Conservation (phyloP, 2,113 vertebrate species). For the Cavia porcellus region DNA sequence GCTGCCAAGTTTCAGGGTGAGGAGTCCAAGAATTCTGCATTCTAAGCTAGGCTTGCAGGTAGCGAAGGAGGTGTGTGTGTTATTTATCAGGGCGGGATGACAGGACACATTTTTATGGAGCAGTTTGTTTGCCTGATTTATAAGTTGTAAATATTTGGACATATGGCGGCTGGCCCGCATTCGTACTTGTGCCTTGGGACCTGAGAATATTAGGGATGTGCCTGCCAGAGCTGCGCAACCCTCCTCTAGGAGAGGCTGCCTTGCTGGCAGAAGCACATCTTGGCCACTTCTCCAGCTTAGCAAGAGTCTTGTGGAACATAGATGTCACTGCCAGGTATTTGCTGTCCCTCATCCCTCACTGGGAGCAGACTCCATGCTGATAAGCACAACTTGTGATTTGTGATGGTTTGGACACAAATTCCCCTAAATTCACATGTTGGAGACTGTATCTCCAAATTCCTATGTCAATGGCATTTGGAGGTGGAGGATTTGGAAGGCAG, state of each 20-base stretch:
- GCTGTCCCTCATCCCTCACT: not conserved
- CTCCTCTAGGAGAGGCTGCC: not conserved
- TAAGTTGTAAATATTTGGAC: not conserved
- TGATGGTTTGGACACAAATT: not conserved
- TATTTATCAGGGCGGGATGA: not conserved
- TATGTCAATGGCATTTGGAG: not conserved
- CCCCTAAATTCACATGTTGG: not conserved
- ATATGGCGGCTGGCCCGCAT: not conserved
- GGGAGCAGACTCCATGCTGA: not conserved
- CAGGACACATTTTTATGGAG: not conserved
- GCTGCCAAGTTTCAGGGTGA: not conserved
- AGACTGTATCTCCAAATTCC: not conserved
- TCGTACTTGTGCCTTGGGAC: not conserved
- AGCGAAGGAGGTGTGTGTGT: not conserved
- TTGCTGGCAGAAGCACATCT: not conserved
- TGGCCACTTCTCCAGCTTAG: not conserved
- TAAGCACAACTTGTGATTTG: not conserved
- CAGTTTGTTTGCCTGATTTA: constrained; percentile 42
- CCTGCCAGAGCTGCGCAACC: not conserved
- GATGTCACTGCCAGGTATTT: not conserved
- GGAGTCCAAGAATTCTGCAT: not conserved
- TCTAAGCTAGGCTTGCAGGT: not conserved
- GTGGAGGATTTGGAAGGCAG: not conserved
- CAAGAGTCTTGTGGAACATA: not conserved
- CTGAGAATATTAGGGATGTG: not conserved